These are phyloP conservation scores for Campopleginae sp. DNA, from an alignment of 2,888 invertebrate genomes.

Conservation along the genomic window DNA sequence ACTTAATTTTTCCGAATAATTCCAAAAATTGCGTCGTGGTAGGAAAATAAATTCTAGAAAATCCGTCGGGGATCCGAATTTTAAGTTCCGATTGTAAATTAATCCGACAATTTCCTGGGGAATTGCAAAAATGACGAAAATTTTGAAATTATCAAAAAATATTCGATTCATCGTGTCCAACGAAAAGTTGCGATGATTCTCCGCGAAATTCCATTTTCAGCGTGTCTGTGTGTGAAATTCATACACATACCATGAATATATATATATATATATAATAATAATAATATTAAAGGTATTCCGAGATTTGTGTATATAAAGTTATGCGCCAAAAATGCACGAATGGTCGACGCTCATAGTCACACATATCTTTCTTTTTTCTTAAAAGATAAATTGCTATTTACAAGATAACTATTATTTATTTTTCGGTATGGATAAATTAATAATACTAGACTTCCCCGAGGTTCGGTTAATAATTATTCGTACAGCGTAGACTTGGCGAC, in stretches of 20 bases:
- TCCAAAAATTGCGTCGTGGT: no score
- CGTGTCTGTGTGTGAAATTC: conserved; percentile 35
- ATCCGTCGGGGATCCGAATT: no score
- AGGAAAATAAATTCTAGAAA: no score
- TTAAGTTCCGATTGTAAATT: no score
- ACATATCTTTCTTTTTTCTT: conserved; percentile 26
- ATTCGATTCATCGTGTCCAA: no score
- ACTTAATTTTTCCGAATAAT: no score
- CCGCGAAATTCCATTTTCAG: no score
- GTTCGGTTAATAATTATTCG: conserved; percentile 43
- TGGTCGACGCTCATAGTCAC: conserved; percentile 71
- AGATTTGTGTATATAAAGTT: conserved; percentile 37
- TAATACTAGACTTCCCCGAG: conserved; percentile 68
- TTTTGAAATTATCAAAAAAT: no score
- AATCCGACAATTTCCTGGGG: no score
- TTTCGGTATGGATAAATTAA: conserved; percentile 64
- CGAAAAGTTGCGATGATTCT: no score
- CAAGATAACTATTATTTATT: conserved; percentile 62
- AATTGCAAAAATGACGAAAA: no score
- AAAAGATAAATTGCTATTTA: conserved; percentile 61
- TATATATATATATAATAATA: no score
- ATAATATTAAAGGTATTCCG: conserved; percentile 50
- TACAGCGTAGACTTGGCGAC: not conserved
- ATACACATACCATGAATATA: conserved; percentile 54
- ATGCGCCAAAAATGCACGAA: conserved; percentile 72